Evolutionary conservation across 2,113 vertebrate species (phyloP), one percentile per base, ranked within the genome.

Genomic region (Paradoxurus hermaphroditus): DNA sequence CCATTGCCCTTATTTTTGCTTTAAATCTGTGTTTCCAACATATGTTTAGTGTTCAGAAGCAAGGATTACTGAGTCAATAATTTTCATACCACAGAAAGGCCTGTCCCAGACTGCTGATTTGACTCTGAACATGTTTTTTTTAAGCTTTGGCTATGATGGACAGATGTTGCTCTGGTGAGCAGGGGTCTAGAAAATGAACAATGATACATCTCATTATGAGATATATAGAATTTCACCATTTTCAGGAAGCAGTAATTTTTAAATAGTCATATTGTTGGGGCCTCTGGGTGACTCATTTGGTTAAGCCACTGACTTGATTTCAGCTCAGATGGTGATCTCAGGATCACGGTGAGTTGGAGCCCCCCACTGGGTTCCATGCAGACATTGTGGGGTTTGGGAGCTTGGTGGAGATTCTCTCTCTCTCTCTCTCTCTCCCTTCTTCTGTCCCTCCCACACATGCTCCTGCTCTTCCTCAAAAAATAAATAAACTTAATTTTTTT

Each of bases 151-250:
- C 9, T 6, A 0, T n/a, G 0, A 1, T 70, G 49, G 19, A 14
- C 73, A 3, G 11, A 31, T 77, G 14, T 16, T 73, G 15, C 1
- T 65, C 1, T 3, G 0, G 4, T 63, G 6, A 7, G 34, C 10
- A 5, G 3, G n/a, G 1, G 2, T 15, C 31, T 36, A 18, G 11
- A 14, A 49, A 81, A 25, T 91, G n/a, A 56, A 41, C 5, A 12
- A 27, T 75, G 39, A 75, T 21, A 77, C 7, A 19, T 1, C n/a
- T 83, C 8, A 1, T 12, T 12, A 2, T 6, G 14, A 83, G 8
- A 59, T 72, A 27, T n/a, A 51, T 29, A 63, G 4, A 75, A 73
- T 63, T 86, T 56, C 16, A 59, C n/a, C 65, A 7, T 72, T 31
- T 81, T 68, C n/a, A 15, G 4, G 25, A 75, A 70, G 2, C 1